Conservation (phyloP, 2,888 invertebrate species). For the Ophion costatus region DNA sequence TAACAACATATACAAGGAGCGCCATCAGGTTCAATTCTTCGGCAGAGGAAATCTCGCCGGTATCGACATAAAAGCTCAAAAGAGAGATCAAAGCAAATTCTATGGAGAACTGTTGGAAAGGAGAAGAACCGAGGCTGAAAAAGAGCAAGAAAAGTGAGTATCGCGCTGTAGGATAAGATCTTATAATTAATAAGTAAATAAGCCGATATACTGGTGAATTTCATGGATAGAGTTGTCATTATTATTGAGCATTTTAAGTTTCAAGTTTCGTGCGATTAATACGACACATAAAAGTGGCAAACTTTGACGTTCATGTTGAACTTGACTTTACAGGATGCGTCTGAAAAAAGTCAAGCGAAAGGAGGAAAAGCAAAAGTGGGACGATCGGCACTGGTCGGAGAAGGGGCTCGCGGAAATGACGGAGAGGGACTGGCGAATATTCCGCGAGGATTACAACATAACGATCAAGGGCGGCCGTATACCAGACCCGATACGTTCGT, state of each 20-base stretch:
- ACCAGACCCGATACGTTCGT: constrained; percentile 97
- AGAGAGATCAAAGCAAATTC: constrained; percentile 97
- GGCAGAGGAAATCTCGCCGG: constrained; percentile 99
- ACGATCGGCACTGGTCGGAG: constrained; percentile 99
- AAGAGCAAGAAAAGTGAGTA: constrained; percentile 94
- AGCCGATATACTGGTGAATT: no score
- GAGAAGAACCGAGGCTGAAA: constrained; percentile 97
- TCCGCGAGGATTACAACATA: constrained; percentile 99
- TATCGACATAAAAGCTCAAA: constrained; percentile 98
- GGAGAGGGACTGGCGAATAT: constrained; percentile 99
- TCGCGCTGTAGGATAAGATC: not conserved
- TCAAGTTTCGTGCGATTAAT: no score
- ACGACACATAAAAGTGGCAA: not conserved
- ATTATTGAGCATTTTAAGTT: no score
- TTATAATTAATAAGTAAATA: no score
- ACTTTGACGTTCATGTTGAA: not conserved
- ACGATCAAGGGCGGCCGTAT: constrained; percentile 98
- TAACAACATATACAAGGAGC: constrained; percentile 97
- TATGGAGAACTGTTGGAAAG: constrained; percentile 98
- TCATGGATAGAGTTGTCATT: no score
- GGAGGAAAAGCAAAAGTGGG: constrained; percentile 99
- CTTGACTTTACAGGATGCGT: constrained; percentile 85
- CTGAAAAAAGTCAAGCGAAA: constrained; percentile 96
- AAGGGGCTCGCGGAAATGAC: constrained; percentile 98
- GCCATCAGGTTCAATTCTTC: constrained; percentile 98